Percentiles rank a stretch among this genome's conserved stretches.
Conservation (phyloP, 2,888 invertebrate genomes). For the Melanotus villosus region DNA sequence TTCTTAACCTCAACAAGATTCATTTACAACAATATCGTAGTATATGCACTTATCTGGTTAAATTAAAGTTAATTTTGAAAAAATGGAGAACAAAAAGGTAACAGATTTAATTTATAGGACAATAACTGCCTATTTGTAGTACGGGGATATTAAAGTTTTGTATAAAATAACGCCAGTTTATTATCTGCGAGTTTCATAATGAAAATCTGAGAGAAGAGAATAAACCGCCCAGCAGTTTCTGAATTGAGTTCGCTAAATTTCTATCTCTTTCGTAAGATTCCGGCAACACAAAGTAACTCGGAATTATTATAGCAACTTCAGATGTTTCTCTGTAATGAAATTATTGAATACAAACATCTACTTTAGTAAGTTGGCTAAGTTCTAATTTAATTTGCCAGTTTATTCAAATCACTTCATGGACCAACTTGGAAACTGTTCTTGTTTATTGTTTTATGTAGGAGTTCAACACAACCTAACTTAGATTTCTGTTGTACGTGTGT, state of each 20-base stretch:
- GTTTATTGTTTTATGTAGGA: conserved; percentile 44
- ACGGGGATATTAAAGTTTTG: no score
- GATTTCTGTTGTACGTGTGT: conserved; percentile 23
- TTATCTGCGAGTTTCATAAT: conserved; percentile 16
- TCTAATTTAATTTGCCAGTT: conserved; percentile 44
- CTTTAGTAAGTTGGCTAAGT: conserved; percentile 31
- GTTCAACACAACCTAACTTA: conserved; percentile 34
- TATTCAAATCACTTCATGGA: conserved; percentile 44
- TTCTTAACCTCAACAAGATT: no score
- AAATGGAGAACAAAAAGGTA: no score
- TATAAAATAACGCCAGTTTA: conserved; percentile 19
- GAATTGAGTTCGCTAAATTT: conserved; percentile 23
- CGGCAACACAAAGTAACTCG: conserved; percentile 25
- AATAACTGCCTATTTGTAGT: no score
- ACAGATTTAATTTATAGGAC: no score
- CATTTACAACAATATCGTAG: no score
- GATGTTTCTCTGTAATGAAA: conserved; percentile 36
- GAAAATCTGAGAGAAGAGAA: conserved; percentile 20
- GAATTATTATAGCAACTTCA: conserved; percentile 31
- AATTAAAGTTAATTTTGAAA: no score
- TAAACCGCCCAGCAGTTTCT: conserved; percentile 7
- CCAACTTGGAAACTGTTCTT: conserved; percentile 41
- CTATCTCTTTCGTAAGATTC: conserved; percentile 26
- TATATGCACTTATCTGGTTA: no score
- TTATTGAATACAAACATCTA: conserved; percentile 40